These are phyloP conservation scores for Pyrrhosoma nymphula DNA, from an alignment of 2,888 invertebrate genomes.

Conservation along the genomic window DNA sequence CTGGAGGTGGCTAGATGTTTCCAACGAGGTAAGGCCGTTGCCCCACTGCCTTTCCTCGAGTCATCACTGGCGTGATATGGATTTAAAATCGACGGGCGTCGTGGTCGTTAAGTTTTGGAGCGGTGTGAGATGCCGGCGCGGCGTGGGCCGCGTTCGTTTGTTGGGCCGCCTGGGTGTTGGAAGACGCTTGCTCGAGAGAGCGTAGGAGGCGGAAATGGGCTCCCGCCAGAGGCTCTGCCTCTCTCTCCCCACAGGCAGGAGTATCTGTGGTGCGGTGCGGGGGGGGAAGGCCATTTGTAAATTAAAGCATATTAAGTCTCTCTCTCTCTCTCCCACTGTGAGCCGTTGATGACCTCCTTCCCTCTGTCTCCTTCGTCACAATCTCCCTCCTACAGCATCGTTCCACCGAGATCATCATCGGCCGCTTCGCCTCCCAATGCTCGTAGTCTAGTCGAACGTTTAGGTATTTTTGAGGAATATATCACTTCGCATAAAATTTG, in stretches of 20 bases:
- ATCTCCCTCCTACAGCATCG: neutral
- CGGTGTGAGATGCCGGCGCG: too few species aligned
- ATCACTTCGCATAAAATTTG: too few species aligned
- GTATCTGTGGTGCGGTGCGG: neutral
- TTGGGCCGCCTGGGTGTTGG: neutral
- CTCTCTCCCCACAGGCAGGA: neutral
- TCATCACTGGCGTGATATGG: too few species aligned
- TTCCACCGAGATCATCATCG: neutral
- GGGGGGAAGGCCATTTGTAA: constrained; percentile 31
- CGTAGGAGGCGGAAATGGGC: constrained; percentile 59
- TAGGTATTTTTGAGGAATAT: too few species aligned
- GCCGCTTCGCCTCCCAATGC: neutral
- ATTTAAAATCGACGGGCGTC: too few species aligned
- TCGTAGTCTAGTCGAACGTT: too few species aligned
- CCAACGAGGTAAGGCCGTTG: too few species aligned
- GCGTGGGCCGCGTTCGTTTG: neutral
- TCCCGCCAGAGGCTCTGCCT: neutral
- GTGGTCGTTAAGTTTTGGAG: too few species aligned
- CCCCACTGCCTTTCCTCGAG: too few species aligned
- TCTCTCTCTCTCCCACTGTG: neutral
- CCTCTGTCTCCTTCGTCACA: neutral
- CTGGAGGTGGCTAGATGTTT: too few species aligned
- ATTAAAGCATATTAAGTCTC: constrained; percentile 53
- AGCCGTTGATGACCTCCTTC: neutral
- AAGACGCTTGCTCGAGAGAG: neutral